Evolutionary conservation across 2,888 invertebrate genomes (phyloP).

Genomic region (Candidula unifasciata): DNA sequence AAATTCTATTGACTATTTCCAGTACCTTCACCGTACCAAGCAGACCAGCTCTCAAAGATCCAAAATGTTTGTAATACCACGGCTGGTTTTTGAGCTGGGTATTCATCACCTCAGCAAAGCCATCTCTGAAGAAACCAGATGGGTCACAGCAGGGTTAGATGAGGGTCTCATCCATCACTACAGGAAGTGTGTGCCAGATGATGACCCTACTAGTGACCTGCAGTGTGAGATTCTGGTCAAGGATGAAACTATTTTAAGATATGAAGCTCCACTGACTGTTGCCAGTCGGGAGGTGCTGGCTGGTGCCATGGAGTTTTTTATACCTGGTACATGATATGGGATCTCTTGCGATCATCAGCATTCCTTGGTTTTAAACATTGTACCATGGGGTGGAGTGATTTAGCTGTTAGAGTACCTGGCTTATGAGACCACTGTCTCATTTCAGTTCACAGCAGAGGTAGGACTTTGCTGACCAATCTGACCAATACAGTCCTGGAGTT

Average conservation of each 20-base stretch:
- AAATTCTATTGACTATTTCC: conserved; percentile 61
- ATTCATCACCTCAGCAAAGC: conserved; percentile 70
- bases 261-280: conserved; percentile 35
- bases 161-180: conserved; percentile 41
- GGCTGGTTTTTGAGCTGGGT: conserved; percentile 67
- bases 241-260: conserved; percentile 29
- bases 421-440: no score
- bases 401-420: no score
- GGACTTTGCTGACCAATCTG: no score
- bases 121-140: conserved; percentile 59
- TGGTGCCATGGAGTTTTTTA: conserved; percentile 41
- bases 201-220: background rate
- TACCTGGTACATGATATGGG: background rate
- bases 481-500: no score
- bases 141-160: conserved; percentile 51
- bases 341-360: background rate
- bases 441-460: no score
- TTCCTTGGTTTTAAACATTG: background rate
- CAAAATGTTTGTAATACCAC: conserved; percentile 67
- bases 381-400: background rate
- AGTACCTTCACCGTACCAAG: conserved; percentile 61
- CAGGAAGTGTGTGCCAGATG: conserved; percentile 27
- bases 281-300: conserved; percentile 10
- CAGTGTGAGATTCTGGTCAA: conserved; percentile 38
- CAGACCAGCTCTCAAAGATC: conserved; percentile 59